Base-by-base conservation (phyloP, 1,140 invertebrate genomes). In the Apolygus lucorum region DNA sequence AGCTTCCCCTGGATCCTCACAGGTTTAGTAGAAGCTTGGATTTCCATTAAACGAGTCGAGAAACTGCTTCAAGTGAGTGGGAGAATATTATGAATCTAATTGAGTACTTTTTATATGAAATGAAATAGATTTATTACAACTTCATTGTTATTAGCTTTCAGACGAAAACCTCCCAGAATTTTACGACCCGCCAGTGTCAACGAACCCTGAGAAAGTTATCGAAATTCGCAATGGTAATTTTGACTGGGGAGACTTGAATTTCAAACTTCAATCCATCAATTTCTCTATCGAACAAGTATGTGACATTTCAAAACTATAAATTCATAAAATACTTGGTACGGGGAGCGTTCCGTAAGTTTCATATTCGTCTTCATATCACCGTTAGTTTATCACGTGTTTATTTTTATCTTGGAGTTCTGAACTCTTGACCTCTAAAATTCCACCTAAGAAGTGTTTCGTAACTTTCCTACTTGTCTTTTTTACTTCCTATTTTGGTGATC, bases 1-100 rank as follows among this genome's bases (percentile, higher is more conserved):
- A 91, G 94, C 0, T 96, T 99, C 79, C 97, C 97, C 1, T 99
- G 96, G 96, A 96, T 99, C 1, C 79, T 99, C 0, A 99, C 98
- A 82, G 96, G 96, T 0, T 79, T 99, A 1, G 90, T 96, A 21
- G 95, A 98, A 81, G 91, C 95, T 0, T 95, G 89, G 89, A 90
- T 95, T 0, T 95, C 92, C 0, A 76, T 95, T 1, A 90, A 90
- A 77, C 82, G 93, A 75, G 86, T 96, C 69, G 87, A 93, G 76
- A 84, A 84, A 75, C 80, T 95, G 2, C 75, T 92, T 52, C 80
- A 88, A 77, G 88, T 90, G 79, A 81, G 78, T 78, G 17, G n/a
- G n/a, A 49, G 8, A n/a, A 67, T 42, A 25, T 22, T 28, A 8
- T 25, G 14, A 25, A 2, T 2, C 2, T 65, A 28, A 4, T 67